These are phyloP conservation scores for Morpho deidamia DNA, from an alignment of 2,888 invertebrate species.

Conservation along the genomic window DNA sequence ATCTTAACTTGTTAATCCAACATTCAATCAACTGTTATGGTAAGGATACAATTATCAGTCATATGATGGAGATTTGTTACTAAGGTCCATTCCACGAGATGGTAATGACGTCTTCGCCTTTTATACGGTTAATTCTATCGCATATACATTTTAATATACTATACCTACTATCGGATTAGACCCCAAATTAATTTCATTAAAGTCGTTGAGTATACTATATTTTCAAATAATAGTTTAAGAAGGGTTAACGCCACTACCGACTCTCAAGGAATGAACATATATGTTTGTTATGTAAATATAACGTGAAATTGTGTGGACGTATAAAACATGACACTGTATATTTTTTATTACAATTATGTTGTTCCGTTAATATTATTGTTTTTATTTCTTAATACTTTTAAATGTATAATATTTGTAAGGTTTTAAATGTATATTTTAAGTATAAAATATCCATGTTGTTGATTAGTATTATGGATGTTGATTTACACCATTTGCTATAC, in stretches of 20 bases:
- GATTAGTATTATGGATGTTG: slow-evolving; percentile 78
- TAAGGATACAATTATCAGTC: slow-evolving; percentile 31
- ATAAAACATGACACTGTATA: slow-evolving; percentile 65
- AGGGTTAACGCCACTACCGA: too few relatives aligned
- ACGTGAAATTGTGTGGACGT: slow-evolving; percentile 38
- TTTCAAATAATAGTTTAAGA: too few relatives aligned
- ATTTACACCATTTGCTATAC: slow-evolving; percentile 75
- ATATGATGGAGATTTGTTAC: slow-evolving; percentile 46
- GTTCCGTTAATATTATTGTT: slow-evolving; percentile 41
- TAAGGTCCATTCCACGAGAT: slow-evolving; percentile 20
- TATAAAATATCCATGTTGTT: slow-evolving; percentile 73
- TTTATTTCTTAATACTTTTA: slow-evolving; percentile 42
- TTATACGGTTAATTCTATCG: too few relatives aligned
- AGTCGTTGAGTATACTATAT: too few relatives aligned
- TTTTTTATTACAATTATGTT: slow-evolving; percentile 52
- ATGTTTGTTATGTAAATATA: slow-evolving; percentile 54
- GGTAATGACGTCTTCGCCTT: too few relatives aligned
- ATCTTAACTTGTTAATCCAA: too few relatives aligned
- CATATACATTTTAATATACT: too few relatives aligned
- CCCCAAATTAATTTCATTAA: too few relatives aligned
- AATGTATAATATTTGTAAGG: slow-evolving; percentile 53
- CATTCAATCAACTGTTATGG: neutral
- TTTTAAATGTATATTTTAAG: slow-evolving; percentile 60
- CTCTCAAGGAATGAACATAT: slow-evolving; percentile 7
- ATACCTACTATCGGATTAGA: too few relatives aligned